These are phyloP conservation scores for Phrynocephalus guinanensis DNA, from an alignment of 2,797 vertebrate genomes.

Conservation along the genomic window DNA sequence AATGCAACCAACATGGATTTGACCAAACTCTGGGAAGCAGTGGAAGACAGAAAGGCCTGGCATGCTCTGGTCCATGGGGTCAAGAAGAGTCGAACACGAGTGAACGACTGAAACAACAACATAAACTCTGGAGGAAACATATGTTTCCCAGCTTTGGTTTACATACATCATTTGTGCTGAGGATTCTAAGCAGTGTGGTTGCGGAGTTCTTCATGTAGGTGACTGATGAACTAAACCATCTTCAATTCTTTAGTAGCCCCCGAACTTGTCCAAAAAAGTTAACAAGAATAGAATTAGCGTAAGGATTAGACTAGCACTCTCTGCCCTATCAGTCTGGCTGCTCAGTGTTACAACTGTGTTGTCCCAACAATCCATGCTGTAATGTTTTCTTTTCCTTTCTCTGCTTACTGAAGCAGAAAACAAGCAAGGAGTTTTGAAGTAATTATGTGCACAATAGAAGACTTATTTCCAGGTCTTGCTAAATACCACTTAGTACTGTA, in stretches of 20 bases:
- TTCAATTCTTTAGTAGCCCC: not conserved
- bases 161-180: not conserved
- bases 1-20: too few species aligned
- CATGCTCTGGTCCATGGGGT: too few species aligned
- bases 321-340: not conserved
- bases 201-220: not conserved
- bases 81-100: too few species aligned
- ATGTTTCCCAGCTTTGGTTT: too few species aligned
- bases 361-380: constrained; percentile 1
- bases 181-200: not conserved
- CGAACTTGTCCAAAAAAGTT: not conserved
- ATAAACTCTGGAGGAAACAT: too few species aligned
- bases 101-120: too few species aligned
- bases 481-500: not conserved
- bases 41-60: too few species aligned
- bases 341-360: not conserved
- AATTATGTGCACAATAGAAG: not conserved
- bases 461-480: constrained; percentile 30
- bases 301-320: not conserved
- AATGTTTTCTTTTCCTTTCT: not conserved
- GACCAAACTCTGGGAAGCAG: too few species aligned
- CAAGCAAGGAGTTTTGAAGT: not conserved
- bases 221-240: not conserved
- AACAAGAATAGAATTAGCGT: not conserved
- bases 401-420: not conserved